Percentiles rank a stretch among this genome's conserved stretches.
Evolutionary conservation across 1,140 invertebrate genomes (phyloP).

Genomic region (Lordiphosa collinella): DNA sequence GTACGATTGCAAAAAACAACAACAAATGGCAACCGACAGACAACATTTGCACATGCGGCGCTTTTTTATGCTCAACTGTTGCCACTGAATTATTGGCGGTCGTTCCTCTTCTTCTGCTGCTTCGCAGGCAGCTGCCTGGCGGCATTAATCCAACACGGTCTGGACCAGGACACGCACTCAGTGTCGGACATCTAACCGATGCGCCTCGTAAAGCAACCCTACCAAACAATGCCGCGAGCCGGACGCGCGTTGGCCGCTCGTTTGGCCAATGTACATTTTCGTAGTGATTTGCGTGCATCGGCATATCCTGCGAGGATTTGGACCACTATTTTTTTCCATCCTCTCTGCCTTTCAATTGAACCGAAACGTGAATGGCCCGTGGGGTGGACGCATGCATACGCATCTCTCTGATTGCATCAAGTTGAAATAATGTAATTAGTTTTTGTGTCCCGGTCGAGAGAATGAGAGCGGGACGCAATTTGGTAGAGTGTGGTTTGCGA

Average conservation of each 20-base stretch:
- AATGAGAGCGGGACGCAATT: conserved; percentile 25
- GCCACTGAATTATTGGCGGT: conserved; percentile 69
- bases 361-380: conserved; percentile 57
- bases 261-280: conserved; percentile 46
- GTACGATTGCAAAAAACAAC: conserved; percentile 58
- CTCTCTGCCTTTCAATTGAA: conserved; percentile 60
- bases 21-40: no score
- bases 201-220: conserved; percentile 60
- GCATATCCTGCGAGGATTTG: conserved; percentile 50
- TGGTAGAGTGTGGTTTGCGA: conserved; percentile 11
- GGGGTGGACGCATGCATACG: conserved; percentile 42
- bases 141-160: conserved; percentile 53
- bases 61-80: conserved; percentile 57
- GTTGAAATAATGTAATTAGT: conserved; percentile 76
- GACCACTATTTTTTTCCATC: background rate
- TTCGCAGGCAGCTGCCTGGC: conserved; percentile 44
- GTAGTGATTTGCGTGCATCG: conserved; percentile 66
- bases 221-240: conserved; percentile 36
- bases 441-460: conserved; percentile 55
- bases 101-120: conserved; percentile 27
- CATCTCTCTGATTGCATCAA: conserved; percentile 72
- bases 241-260: conserved; percentile 11
- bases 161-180: conserved; percentile 6
- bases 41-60: conserved; percentile 56
- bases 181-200: conserved; percentile 31